Conservation (phyloP, 2,113 vertebrate species). For the Entomyzon cyanotis region DNA sequence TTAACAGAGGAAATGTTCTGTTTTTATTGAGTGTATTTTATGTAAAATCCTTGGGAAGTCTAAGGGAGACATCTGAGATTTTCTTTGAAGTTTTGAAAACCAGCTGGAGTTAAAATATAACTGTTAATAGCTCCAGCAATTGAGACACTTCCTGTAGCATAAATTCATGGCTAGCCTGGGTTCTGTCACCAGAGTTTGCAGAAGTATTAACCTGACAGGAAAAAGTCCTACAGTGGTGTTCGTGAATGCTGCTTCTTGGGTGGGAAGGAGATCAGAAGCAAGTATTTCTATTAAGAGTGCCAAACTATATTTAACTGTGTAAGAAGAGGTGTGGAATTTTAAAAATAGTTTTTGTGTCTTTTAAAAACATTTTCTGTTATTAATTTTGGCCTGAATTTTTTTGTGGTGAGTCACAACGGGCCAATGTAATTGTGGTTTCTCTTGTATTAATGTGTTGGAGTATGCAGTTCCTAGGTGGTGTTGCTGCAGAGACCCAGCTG, state of each 20-base stretch:
- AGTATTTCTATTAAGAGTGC: constrained; percentile 15
- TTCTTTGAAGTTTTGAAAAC: background rate
- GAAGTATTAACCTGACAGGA: background rate
- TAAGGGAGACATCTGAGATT: background rate
- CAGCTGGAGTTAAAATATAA: background rate
- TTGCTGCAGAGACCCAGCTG: background rate
- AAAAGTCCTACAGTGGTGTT: background rate
- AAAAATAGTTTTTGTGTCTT: background rate
- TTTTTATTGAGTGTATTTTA: background rate
- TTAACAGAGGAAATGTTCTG: background rate
- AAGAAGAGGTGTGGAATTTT: background rate
- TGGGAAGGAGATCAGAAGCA: background rate
- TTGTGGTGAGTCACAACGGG: background rate
- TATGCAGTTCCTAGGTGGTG: background rate
- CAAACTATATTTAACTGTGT: background rate
- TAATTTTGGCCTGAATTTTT: background rate
- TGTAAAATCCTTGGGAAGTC: background rate
- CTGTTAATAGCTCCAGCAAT: background rate
- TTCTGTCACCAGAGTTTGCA: background rate
- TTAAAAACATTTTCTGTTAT: background rate
- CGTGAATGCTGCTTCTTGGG: background rate
- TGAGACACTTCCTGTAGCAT: background rate
- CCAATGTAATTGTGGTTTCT: background rate
- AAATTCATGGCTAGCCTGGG: background rate
- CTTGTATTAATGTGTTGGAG: background rate